phyloP scores from a whole-genome alignment of 53 echinoderm and acorn worm species.

The Holothuria leucospilota region DNA sequence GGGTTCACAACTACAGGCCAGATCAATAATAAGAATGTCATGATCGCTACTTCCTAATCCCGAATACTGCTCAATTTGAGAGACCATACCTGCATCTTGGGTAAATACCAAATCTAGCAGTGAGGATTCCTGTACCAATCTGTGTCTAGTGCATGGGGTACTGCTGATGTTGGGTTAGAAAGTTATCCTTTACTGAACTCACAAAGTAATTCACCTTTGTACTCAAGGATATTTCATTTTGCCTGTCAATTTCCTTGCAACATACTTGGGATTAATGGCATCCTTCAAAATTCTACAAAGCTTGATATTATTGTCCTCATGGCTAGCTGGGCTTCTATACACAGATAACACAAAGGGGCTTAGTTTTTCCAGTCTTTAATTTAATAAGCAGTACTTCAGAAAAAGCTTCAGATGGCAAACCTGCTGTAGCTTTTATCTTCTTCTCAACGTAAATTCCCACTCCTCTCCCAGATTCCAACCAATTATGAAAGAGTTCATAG shows the following conservation, averaged over 20 bases:
- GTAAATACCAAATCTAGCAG: conserved; percentile 34
- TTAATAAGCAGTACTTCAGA: not conserved
- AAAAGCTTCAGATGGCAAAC: not conserved
- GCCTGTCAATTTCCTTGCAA: conserved; percentile 8
- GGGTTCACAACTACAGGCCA: not conserved
- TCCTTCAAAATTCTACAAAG: no score
- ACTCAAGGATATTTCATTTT: not conserved
- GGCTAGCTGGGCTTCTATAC: conserved; percentile 25
- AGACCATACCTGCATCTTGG: not conserved
- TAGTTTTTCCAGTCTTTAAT: not conserved
- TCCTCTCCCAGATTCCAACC: conserved; percentile 6
- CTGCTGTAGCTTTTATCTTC: not conserved
- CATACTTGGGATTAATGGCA: no score
- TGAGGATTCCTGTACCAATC: conserved; percentile 24
- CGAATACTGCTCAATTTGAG: not conserved
- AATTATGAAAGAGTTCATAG: conserved; percentile 1
- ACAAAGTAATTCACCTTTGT: not conserved
- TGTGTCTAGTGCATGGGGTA: conserved; percentile 12
- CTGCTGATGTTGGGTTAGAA: not conserved
- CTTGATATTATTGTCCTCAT: conserved; percentile 11
- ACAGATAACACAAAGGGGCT: conserved; percentile 5
- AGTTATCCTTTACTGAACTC: conserved; percentile 9
- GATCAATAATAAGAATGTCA: conserved; percentile 12
- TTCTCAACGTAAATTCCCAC: not conserved
- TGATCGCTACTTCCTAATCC: conserved; percentile 32